Evolutionary conservation across 2,888 invertebrate genomes (phyloP).

Genomic region (Odontothrips loti): DNA sequence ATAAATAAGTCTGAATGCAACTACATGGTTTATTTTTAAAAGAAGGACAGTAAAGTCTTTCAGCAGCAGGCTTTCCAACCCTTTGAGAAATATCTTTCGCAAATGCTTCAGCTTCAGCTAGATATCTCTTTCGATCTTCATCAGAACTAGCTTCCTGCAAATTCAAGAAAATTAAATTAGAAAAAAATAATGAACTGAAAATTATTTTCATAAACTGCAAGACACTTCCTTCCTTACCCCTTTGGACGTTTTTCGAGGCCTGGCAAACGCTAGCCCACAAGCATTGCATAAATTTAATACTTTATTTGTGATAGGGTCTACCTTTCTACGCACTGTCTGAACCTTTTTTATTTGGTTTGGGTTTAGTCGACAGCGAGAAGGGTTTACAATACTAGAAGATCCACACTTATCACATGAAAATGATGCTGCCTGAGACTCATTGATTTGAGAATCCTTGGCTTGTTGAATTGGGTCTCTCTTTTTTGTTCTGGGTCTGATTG

Average conservation of each 20-base stretch:
- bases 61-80: conserved; percentile 32
- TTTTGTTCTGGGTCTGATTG: neutral
- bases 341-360: neutral
- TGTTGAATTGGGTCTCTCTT: neutral
- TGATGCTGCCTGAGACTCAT: neutral
- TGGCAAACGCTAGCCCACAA: neutral
- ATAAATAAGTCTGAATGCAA: conserved; percentile 36
- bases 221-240: neutral
- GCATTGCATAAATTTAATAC: conserved; percentile 1
- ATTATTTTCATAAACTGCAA: neutral
- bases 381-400: neutral
- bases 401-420: conserved; percentile 20
- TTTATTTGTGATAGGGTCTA: neutral
- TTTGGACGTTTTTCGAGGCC: neutral
- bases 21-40: conserved; percentile 35
- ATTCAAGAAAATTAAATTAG: neutral
- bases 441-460: neutral
- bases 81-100: neutral
- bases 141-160: neutral
- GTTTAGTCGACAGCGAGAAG: neutral
- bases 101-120: neutral
- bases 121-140: neutral
- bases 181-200: neutral
- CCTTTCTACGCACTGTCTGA: neutral
- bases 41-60: conserved; percentile 35